Evolutionary conservation across 23 tunicate species (phyloP).

Genomic region (Diplosoma virens): DNA sequence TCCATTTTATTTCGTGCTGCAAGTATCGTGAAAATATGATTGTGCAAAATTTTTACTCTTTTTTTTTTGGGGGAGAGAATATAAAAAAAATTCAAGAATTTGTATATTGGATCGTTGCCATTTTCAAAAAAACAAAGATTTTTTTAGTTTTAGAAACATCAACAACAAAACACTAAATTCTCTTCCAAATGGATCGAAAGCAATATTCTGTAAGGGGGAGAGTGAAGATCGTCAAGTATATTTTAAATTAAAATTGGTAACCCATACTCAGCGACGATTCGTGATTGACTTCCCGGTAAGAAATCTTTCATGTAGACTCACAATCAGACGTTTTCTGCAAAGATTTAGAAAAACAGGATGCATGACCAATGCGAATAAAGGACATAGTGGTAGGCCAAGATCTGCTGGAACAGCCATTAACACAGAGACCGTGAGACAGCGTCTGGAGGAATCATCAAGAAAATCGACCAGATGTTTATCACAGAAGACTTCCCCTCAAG

Average conservation of each 20-base stretch:
- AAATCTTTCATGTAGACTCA: not conserved
- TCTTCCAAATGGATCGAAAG: not conserved
- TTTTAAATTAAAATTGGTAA: not conserved
- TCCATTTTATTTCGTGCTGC: too few relatives aligned
- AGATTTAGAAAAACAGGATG: not conserved
- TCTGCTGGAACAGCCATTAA: not conserved
- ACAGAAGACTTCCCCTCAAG: too few relatives aligned
- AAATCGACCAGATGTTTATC: not conserved
- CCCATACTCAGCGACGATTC: not conserved
- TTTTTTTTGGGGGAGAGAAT: too few relatives aligned
- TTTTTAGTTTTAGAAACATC: not conserved
- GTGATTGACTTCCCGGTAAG: not conserved
- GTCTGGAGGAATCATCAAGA: not conserved
- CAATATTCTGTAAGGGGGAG: not conserved
- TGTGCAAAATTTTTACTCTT: too few relatives aligned
- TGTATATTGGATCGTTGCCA: not conserved
- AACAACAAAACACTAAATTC: not conserved
- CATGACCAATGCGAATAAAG: not conserved
- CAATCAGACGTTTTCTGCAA: not conserved
- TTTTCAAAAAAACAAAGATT: not conserved
- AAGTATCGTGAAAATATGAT: too few relatives aligned
- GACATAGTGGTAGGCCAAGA: not conserved
- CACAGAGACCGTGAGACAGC: not conserved
- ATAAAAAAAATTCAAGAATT: too few relatives aligned
- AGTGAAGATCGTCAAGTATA: not conserved